Evolutionary conservation across 2,797 vertebrate genomes (phyloP).

Genomic region (Danio kyathit): DNA sequence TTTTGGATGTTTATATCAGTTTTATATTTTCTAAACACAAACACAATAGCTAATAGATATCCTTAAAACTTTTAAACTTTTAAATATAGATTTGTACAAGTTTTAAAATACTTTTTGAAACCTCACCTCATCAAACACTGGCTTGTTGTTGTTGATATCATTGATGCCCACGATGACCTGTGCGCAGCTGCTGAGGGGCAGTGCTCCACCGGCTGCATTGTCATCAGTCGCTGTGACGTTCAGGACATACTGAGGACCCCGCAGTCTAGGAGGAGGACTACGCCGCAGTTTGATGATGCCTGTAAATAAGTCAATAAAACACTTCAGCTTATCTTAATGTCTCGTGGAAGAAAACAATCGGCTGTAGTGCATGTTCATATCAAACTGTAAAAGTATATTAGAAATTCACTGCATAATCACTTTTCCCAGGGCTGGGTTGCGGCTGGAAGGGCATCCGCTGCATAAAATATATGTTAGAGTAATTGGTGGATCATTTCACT

Average conservation of each 20-base stretch:
- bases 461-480: no score
- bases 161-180: conserved; percentile 90
- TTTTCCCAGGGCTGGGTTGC: no score
- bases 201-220: conserved; percentile 84
- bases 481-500: no score
- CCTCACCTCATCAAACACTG: conserved; percentile 85
- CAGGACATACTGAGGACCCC: conserved; percentile 82
- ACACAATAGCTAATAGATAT: no score
- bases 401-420: no score
- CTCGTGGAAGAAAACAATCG: neutral
- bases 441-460: no score
- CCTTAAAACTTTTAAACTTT: neutral
- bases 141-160: conserved; percentile 91
- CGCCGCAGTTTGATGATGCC: conserved; percentile 88
- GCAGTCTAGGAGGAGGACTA: conserved; percentile 82
- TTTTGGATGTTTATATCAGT: no score
- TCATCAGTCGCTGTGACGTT: conserved; percentile 90
- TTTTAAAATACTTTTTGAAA: no score
- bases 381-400: neutral
- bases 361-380: neutral
- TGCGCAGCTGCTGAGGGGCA: conserved; percentile 86
- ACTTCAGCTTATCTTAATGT: neutral
- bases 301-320: conserved; percentile 61
- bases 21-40: no score
- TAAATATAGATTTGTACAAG: neutral